These are phyloP conservation scores for Leptinotarsa lineolata DNA, from an alignment of 1,140 invertebrate genomes.

Conservation along the genomic window DNA sequence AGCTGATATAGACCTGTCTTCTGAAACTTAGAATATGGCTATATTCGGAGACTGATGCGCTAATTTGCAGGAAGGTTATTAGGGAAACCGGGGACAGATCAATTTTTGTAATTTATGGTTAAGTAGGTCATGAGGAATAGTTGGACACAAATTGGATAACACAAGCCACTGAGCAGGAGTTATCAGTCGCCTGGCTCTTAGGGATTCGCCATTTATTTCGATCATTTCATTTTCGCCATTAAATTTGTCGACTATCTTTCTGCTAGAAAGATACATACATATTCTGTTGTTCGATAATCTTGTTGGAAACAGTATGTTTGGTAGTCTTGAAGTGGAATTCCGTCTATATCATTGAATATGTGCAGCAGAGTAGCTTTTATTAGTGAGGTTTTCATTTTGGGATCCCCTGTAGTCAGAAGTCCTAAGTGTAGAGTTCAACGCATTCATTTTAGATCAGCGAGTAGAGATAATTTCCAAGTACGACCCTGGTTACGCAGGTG, in stretches of 20 bases:
- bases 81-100: background rate
- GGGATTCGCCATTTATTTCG: background rate
- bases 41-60: background rate
- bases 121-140: background rate
- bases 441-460: too few species aligned
- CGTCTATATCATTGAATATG: constrained; percentile 1
- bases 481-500: too few species aligned
- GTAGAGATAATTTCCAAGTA: too few species aligned
- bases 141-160: background rate
- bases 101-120: background rate
- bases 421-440: too few species aligned
- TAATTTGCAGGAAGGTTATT: constrained; percentile 10
- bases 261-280: constrained; percentile 20
- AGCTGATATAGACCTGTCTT: constrained; percentile 7
- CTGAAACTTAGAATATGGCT: constrained; percentile 15
- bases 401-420: too few species aligned
- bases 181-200: constrained; percentile 2
- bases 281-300: too few species aligned
- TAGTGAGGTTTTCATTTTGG: too few species aligned
- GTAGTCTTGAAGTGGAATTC: constrained; percentile 8
- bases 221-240: background rate
- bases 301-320: background rate
- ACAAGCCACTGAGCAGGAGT: constrained; percentile 10
- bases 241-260: background rate
- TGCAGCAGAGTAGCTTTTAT: too few species aligned